A percentile compares a stretch with the other conserved stretches of the same genome.
phyloP scores from a whole-genome alignment of 2,797 vertebrate species.

The Gymnocypris eckloni region DNA sequence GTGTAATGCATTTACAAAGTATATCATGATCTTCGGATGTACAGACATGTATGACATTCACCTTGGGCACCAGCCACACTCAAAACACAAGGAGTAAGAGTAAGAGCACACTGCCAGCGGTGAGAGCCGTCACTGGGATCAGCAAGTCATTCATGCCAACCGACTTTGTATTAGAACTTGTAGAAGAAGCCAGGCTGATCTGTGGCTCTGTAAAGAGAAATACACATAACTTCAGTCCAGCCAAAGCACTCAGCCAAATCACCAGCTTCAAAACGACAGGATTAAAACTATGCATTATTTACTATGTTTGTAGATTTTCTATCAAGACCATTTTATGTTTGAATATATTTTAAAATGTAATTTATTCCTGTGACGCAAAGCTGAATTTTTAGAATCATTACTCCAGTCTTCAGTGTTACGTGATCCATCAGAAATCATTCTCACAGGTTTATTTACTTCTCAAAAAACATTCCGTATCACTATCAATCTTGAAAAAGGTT shows the following conservation, averaged over 20 bases:
- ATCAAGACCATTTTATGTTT: too few species aligned
- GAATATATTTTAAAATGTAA: too few species aligned
- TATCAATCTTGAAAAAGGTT: not conserved
- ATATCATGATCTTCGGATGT: not conserved
- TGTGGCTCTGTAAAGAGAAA: not conserved
- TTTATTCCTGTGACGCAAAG: too few species aligned
- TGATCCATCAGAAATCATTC: not conserved
- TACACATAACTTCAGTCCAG: not conserved
- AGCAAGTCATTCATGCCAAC: not conserved
- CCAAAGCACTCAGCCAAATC: too few species aligned
- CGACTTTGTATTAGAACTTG: not conserved
- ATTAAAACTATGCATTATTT: not conserved
- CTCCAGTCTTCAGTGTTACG: too few species aligned
- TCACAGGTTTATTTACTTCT: not conserved
- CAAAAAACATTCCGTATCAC: not conserved
- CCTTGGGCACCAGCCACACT: constrained; percentile 44
- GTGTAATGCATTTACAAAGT: not conserved
- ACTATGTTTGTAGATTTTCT: not conserved
- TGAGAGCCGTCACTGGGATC: not conserved
- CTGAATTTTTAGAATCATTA: too few species aligned
- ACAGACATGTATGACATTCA: constrained; percentile 6
- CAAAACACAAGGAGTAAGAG: not conserved
- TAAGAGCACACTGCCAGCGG: constrained; percentile 22
- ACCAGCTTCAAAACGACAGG: not conserved
- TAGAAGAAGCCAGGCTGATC: not conserved